Evolutionary conservation across 2,113 vertebrate species (phyloP), one percentile per base, ranked within the genome.

Genomic region (Embiotoca jacksoni): DNA sequence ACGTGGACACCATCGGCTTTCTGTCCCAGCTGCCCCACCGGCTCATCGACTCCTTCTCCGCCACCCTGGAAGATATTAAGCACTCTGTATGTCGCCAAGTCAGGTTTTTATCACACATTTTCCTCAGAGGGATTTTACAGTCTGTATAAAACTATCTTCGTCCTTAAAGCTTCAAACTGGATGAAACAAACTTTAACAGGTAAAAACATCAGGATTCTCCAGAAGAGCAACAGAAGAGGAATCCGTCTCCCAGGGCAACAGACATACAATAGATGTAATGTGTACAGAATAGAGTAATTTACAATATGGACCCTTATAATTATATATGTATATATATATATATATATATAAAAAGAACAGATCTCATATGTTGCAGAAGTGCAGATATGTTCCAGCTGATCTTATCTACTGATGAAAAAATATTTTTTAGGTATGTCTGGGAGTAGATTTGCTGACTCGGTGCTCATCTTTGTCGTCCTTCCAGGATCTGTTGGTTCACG

Each of bases 1-100:
- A 96, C 36, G 83, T 97, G 78, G 98, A 99, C 90, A 99, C 97
- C 57, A 96, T 99, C 53, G 97, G 98, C 35, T 99, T 99, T 93
- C 94, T 99, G 46, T 97, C 98, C 31, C 96, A 97, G 88, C 95
- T 99, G 59, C 98, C 98, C 0, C 97, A 99, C 70, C 92, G 92
- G 75, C 96, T 99, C 35, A 94, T 99, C 0, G 94, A 96, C 84
- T 96, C 98, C 39, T 99, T 99, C 91, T 96, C 96, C 1, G 96
- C 97, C 80, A 99, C 97, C 0, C 88, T 99, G 76, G 96, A 98
- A 39, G 98, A 99, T 10, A 96, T 99, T 16, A 94, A 91, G 9
- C 94, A 95, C 63, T 96, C 97, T 0, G 98, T 99, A 92, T 61
- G 72, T 39, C 30, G 30, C 32, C 41, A n/a, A 23, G 33, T 31